Conservation (phyloP, 2,113 vertebrate species). For the Engystomops pustulosus region DNA sequence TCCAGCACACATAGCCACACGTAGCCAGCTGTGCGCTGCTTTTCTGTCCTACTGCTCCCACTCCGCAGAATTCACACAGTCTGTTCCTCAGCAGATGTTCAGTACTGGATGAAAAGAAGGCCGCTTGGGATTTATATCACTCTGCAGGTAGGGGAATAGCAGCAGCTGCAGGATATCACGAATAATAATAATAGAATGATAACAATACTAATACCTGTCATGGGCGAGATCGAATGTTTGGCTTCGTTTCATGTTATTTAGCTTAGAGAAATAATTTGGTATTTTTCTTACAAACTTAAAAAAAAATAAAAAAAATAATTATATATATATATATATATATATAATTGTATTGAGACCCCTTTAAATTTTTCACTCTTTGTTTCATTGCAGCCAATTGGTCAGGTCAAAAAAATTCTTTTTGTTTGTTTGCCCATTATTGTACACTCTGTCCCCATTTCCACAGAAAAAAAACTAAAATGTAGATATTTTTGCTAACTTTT, state of each 20-base stretch:
- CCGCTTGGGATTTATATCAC: conserved; percentile 55
- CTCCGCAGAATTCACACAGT: conserved; percentile 54
- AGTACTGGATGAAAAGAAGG: conserved; percentile 45
- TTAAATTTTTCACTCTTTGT: too few species aligned
- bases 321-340: too few species aligned
- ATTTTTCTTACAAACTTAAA: too few species aligned
- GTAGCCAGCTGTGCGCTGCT: conserved; percentile 48
- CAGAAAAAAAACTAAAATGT: too few species aligned
- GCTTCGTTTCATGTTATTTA: not conserved
- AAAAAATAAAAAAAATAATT: too few species aligned
- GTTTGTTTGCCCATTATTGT: too few species aligned
- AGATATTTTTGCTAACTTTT: too few species aligned
- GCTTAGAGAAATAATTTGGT: too few species aligned
- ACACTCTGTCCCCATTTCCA: too few species aligned
- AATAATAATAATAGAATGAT: conserved; percentile 46
- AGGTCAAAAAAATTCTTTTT: too few species aligned
- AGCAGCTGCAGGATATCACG: conserved; percentile 56
- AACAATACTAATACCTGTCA: conserved; percentile 49
- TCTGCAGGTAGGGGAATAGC: conserved; percentile 56
- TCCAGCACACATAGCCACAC: conserved; percentile 50
- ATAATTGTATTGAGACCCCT: too few species aligned
- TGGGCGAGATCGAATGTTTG: conserved; percentile 15
- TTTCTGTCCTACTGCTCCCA: conserved; percentile 51
- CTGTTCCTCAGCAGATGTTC: conserved; percentile 58
- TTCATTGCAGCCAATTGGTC: too few species aligned